Evolutionary conservation across 1,140 invertebrate species (phyloP).

Genomic region (Rhopalosiphum maidis): DNA sequence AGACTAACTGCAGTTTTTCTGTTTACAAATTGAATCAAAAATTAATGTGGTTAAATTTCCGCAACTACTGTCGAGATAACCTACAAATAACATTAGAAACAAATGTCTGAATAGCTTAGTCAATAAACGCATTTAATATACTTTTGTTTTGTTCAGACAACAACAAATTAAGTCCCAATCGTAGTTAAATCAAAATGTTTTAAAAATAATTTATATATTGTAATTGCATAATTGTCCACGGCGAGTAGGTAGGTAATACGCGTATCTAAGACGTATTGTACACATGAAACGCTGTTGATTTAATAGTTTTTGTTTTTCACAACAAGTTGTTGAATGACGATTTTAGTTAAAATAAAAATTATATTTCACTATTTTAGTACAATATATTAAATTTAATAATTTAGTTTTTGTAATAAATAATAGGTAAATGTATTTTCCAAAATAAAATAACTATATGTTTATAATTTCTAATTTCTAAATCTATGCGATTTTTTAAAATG

Average conservation of each 20-base stretch:
- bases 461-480: neutral
- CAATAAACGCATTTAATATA: neutral
- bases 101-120: neutral
- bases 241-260: neutral
- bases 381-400: neutral
- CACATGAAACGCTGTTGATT: neutral
- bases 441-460: neutral
- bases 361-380: neutral
- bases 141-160: neutral
- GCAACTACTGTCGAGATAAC: neutral
- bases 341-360: no score
- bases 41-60: neutral
- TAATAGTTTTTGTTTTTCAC: neutral
- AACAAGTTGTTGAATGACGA: neutral
- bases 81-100: neutral
- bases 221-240: neutral
- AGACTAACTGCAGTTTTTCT: neutral
- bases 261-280: neutral
- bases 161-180: neutral
- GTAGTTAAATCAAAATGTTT: neutral
- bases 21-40: neutral
- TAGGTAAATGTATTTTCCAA: neutral
- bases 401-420: neutral
- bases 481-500: neutral
- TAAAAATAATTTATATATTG: neutral